Evolutionary conservation across 1,140 invertebrate species (phyloP).

Genomic region (Bombus cullumanus): DNA sequence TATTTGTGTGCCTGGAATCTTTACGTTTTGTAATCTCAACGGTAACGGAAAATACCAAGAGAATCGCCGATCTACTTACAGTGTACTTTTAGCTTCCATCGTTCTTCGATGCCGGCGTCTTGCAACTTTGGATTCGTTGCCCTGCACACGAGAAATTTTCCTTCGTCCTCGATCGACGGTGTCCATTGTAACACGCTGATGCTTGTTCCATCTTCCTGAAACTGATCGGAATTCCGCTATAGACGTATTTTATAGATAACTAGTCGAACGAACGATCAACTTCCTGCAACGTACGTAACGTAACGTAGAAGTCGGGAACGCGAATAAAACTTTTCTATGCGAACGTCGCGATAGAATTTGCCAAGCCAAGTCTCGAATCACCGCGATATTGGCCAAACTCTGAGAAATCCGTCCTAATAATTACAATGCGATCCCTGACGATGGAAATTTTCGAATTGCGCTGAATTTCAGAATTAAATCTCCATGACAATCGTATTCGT

Average conservation of each 20-base stretch:
- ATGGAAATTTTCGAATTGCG: conserved; percentile 67
- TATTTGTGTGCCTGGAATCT: not conserved
- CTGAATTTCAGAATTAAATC: conserved; percentile 65
- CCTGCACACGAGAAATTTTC: conserved; percentile 86
- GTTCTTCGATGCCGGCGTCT: conserved; percentile 86
- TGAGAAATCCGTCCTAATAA: not conserved
- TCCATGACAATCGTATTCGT: conserved; percentile 63
- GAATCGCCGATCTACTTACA: conserved; percentile 81
- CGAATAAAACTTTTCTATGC: not conserved
- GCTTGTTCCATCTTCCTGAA: conserved; percentile 82
- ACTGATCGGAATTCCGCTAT: conserved; percentile 50
- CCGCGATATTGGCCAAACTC: not conserved
- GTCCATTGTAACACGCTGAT: conserved; percentile 83
- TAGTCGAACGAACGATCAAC: not conserved
- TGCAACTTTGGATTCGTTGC: conserved; percentile 86
- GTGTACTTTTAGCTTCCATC: conserved; percentile 84
- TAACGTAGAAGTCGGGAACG: not conserved
- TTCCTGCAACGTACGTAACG: not conserved
- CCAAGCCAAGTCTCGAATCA: not conserved
- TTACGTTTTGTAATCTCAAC: not conserved
- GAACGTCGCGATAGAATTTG: not conserved
- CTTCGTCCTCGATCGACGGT: conserved; percentile 84
- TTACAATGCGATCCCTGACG: conserved; percentile 50
- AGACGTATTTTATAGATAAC: not conserved
- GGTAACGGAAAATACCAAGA: not conserved